Conservation (phyloP, 2,797 vertebrate genomes). For the Kryptolebias ocellatus region DNA sequence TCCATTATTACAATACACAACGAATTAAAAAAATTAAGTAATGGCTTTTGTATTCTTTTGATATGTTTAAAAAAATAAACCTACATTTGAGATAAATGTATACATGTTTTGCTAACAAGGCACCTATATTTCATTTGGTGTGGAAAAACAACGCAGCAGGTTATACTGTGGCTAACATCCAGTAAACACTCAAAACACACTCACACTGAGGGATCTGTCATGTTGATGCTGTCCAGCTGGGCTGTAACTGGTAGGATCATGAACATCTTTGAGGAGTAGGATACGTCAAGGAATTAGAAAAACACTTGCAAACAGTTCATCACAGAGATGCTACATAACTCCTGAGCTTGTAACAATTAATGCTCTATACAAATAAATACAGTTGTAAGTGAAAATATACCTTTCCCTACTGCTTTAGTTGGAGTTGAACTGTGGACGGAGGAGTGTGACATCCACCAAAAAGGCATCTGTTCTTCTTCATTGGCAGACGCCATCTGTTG, state of each 20-base stretch:
- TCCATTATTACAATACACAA: neutral
- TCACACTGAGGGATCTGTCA: constrained; percentile 58
- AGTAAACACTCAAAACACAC: constrained; percentile 42
- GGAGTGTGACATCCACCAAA: constrained; percentile 86
- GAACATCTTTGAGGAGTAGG: constrained; percentile 40
- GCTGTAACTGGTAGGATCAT: constrained; percentile 18
- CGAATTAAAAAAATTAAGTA: constrained; percentile 5
- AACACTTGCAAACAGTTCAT: constrained; percentile 1
- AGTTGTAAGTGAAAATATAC: constrained; percentile 10
- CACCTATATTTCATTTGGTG: neutral
- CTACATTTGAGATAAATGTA: neutral
- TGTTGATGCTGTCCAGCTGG: constrained; percentile 15
- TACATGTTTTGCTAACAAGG: neutral
- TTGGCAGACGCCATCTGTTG: constrained; percentile 41
- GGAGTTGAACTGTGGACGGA: constrained; percentile 67
- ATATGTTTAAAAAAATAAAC: constrained; percentile 1
- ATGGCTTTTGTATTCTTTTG: neutral
- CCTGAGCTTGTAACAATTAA: neutral
- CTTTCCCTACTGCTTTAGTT: constrained; percentile 51
- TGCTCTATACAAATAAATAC: neutral
- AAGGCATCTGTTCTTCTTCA: constrained; percentile 62
- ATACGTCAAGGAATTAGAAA: constrained; percentile 26
- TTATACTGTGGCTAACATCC: neutral
- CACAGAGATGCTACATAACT: neutral
- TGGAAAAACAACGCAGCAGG: neutral